Base-by-base conservation (phyloP, 1,140 invertebrate genomes). In the Drosophila navojoa region DNA sequence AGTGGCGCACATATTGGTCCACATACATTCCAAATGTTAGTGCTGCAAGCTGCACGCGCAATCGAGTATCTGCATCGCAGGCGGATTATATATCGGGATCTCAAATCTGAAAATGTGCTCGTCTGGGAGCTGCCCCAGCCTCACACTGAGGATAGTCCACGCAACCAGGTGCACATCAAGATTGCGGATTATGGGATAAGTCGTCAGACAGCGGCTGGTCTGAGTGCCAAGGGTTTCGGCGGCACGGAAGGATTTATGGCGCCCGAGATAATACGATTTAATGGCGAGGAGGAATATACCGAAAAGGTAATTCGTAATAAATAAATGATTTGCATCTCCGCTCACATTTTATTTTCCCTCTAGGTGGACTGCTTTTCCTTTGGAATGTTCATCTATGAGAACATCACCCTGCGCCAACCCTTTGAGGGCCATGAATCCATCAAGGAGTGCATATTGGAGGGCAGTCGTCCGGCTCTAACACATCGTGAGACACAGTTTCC, bases 221-320 rank as follows among this genome's bases (percentile, higher is more conserved):
- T 73, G 0, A 97, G 98, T 16, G 97, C 97, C 0, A 99, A 99
- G 92, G 98, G 99, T 5, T 99, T 99, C 93, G 99, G 98, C 9
- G 99, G 98, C 1, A 98, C 97, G 0, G 97, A 98, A 92, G 98
- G 98, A 1, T 99, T 99, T 91, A 99, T 99, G 97, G 99, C 99
- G 10, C 99, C 98, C 0, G 98, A 99, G 93, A 99, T 99, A 69
- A 98, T 99, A 93, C 94, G 97, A 53, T 98, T 98, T 92, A 99
- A 99, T 92, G 99, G 99, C 0, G 98, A 99, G 92, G 98, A 99
- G 92, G 98, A 99, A 78, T 99, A 99, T 84, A 99, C 98, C 0
- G 98, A 99, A 91, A 99, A 99, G 94, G 96, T 96, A 74, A 57
- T n/a, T 19, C 0, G 5, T 11, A 16, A 1, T 2, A 11, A 53